Base-by-base conservation (phyloP, 1,140 invertebrate species). In the Popillia japonica region DNA sequence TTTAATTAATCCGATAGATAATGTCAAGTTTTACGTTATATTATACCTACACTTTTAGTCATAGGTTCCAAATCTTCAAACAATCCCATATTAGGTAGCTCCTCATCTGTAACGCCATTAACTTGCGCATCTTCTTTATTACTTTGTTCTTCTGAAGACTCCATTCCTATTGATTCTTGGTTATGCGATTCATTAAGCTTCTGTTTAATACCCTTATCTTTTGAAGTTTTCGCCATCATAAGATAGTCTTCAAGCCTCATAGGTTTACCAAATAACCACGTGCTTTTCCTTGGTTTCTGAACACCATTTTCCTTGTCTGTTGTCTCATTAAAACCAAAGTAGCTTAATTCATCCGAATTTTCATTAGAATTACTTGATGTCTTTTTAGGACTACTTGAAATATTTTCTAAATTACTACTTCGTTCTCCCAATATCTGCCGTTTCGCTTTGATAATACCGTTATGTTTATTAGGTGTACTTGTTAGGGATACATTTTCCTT, bases 241-340 rank as follows among this genome's bases (percentile, higher is more conserved):
- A 68, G 11, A 27, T 68, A 68, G 3, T 68, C 27, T 68, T 68
- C 61, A 6, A 68, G 8, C 9, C 61, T 23, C 20, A 68, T 27
- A 68, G 61, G 61, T 27, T 68, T 68, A 14, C 61, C 61, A 68
- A 68, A 27, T 22, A 68, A 68, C 27, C 22, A 22, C 34, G 17
- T n/a, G 40, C 27, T 17, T 74, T 42, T 44, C n/a, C 14, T 74
- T 41, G n/a, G 11, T 17, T 40, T 74, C 11, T 74, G n/a, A 14
- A 41, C 9, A 8, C 9, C 7, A 3, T 20, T 7, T 22, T 74
- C 72, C 6, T 14, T 44, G 41, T 74, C 40, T 17, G 11, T 40
- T 23, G 41, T 17, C 6, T n/a, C 10, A 10, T 77, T 40, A 77
- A 77, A 77, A 72, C 77, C 77, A 77, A 77, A 77, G 6, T 48